Evolutionary conservation across 2,113 vertebrate genomes (phyloP), one percentile per base, ranked within the genome.

Genomic region (Pleuronectes platessa): DNA sequence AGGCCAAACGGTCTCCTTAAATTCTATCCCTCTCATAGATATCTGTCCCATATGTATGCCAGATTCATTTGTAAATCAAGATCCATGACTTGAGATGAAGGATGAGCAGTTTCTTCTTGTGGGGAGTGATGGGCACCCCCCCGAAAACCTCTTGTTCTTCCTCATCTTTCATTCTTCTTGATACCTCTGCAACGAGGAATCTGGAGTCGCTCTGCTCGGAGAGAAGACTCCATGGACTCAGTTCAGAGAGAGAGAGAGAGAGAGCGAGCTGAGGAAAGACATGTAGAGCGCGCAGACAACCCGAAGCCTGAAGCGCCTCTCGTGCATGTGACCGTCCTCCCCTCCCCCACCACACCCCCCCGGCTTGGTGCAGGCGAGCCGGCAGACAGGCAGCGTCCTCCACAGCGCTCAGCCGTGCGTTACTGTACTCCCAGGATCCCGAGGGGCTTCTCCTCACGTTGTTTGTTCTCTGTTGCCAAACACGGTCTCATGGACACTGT

Each of bases 341-440:
- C 79, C 37, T 71, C 78, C 82, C 58, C 59, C 71, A 71, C 21
- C 53, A 24, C 53, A 5, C n/a, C 51, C 8, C 45, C 65, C 61
- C 35, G 26, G 59, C 62, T 74, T 58, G 26, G 40, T 71, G 60
- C 76, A 74, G 56, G 61, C 72, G 40, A 20, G 8, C 20, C 7
- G 51, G 18, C 20, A 54, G 51, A 54, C 51, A 54, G 51, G 51
- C 51, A 54, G 23, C 51, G 24, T 69, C 72, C 82, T 85, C 65
- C n/a, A 40, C 73, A 79, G 86, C 68, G 14, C 81, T 84, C 87
- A 76, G 79, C 82, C 86, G 82, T 79, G 66, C 12, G 24, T 63
- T 82, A 85, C 87, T 86, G 83, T 86, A 90, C 79, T 78, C 45
- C 0, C 9, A 63, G 53, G 54, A 42, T 79, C 87, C 74, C 0